Conservation (phyloP, 2,888 invertebrate genomes). For the Cantharis rufa region DNA sequence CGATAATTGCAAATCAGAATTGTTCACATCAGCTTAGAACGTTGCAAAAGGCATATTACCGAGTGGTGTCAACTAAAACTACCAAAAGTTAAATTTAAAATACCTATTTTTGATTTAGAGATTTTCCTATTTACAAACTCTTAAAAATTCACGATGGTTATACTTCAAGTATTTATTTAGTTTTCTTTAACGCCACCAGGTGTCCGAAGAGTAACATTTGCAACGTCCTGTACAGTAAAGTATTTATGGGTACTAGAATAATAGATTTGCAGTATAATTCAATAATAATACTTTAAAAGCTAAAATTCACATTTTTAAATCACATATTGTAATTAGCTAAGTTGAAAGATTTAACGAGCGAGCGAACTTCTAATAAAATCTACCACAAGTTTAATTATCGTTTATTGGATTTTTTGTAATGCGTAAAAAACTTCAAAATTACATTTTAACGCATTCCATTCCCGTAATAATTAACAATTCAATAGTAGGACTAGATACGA, state of each 20-base stretch:
- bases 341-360: conserved; percentile 36
- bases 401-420: not conserved
- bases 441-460: not conserved
- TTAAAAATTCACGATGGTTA: no score
- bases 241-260: not conserved
- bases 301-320: conserved; percentile 30
- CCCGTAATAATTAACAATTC: not conserved
- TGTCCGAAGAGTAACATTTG: not conserved
- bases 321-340: conserved; percentile 34
- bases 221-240: not conserved
- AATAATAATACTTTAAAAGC: not conserved
- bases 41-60: not conserved
- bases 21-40: not conserved
- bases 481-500: not conserved
- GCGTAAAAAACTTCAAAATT: not conserved
- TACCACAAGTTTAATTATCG: not conserved
- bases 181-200: no score
- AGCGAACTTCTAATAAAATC: conserved; percentile 7
- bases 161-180: no score
- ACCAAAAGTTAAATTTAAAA: no score
- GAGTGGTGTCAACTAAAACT: no score
- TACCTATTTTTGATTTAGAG: no score
- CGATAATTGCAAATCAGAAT: conserved; percentile 3
- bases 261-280: not conserved
- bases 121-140: no score